phyloP scores from a whole-genome alignment of 2,888 invertebrate genomes.

The Pseudococcus viburni region DNA sequence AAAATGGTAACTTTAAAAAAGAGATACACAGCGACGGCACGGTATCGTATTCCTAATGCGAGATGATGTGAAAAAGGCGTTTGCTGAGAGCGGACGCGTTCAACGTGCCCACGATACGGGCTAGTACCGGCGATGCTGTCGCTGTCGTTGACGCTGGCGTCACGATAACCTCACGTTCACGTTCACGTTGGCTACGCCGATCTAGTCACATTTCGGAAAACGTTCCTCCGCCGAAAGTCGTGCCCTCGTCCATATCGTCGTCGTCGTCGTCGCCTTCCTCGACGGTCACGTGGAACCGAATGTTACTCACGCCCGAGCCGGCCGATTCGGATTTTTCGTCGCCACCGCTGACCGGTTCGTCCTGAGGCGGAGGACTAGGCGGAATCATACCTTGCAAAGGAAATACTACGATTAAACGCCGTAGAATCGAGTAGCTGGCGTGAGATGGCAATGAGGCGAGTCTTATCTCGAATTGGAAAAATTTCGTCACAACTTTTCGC shows the following conservation, averaged over 20 bases:
- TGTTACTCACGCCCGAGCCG: slow-evolving; percentile 69
- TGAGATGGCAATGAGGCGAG: slow-evolving; percentile 53
- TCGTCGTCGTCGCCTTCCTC: slow-evolving; percentile 84
- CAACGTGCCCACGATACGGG: slow-evolving; percentile 30
- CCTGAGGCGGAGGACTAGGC: slow-evolving; percentile 82
- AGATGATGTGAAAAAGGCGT: slow-evolving; percentile 28
- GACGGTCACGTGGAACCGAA: slow-evolving; percentile 78
- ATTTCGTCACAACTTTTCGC: background rate
- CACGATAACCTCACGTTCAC: no score
- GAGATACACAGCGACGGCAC: slow-evolving; percentile 49
- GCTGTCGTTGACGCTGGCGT: background rate
- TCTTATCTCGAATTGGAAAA: slow-evolving; percentile 15
- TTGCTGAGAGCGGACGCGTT: slow-evolving; percentile 17
- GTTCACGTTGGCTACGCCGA: slow-evolving; percentile 29
- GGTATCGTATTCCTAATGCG: slow-evolving; percentile 13
- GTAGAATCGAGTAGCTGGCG: background rate
- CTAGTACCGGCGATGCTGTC: background rate
- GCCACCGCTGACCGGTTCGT: slow-evolving; percentile 72
- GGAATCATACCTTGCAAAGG: slow-evolving; percentile 82
- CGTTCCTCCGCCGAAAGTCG: slow-evolving; percentile 83
- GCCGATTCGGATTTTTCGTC: slow-evolving; percentile 66
- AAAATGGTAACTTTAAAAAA: slow-evolving; percentile 58
- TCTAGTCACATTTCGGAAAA: slow-evolving; percentile 60
- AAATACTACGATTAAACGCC: slow-evolving; percentile 29
- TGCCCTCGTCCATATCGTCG: slow-evolving; percentile 87